Conservation (phyloP, 2,113 vertebrate genomes). For the Oxyruncus cristatus region DNA sequence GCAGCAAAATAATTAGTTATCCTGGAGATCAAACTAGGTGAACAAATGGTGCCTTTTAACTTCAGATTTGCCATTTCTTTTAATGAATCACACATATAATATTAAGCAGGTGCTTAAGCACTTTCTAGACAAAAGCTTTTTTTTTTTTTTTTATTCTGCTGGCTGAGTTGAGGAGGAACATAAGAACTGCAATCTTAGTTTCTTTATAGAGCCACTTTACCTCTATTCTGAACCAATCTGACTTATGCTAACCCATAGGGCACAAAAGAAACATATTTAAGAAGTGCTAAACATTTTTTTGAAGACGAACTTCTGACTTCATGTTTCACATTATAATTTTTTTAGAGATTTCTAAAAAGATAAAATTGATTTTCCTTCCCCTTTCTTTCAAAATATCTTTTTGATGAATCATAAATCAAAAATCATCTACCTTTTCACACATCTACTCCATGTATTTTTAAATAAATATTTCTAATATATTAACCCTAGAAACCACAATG, state of each 20-base stretch:
- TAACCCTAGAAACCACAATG: background rate
- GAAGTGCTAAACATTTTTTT: background rate
- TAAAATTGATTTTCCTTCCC: background rate
- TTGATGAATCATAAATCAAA: background rate
- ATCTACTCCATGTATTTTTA: background rate
- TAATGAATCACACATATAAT: background rate
- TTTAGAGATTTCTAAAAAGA: background rate
- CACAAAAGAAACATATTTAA: background rate
- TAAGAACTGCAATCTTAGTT: background rate
- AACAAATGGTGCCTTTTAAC: background rate
- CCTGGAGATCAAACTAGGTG: background rate
- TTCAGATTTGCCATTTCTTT: background rate
- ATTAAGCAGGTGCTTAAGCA: background rate
- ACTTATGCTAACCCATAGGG: background rate
- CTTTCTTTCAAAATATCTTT: background rate
- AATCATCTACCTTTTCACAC: background rate
- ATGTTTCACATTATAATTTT: background rate
- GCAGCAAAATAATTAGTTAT: background rate
- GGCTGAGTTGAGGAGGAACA: background rate
- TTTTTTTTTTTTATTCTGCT: background rate
- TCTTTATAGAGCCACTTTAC: background rate
- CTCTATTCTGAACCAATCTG: background rate
- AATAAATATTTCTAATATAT: background rate
- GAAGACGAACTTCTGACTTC: background rate
- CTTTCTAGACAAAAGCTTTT: background rate